Evolutionary conservation across 1,140 invertebrate genomes (phyloP), one percentile per base, ranked within the genome.

Genomic region (Drosophila orosa): DNA sequence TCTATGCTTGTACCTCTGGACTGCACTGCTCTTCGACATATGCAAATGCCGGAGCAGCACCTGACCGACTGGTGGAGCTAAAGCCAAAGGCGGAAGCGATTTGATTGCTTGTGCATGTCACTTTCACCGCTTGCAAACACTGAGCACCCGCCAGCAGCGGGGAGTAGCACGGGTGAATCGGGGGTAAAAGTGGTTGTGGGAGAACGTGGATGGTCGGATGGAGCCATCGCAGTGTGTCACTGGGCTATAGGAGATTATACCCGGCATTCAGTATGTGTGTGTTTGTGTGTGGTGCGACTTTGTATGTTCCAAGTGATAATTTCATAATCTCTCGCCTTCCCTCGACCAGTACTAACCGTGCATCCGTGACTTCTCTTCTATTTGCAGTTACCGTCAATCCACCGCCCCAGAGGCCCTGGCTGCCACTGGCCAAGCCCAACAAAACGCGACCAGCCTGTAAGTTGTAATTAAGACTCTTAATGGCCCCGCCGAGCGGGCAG

Each of bases 361-460:
- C 40, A 48, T 86, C 74, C 65, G 65, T 24, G 17, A 52, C 48
- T 52, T 75, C 90, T 92, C 92, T 92, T 92, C 39, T 65, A 39
- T 92, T 97, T 96, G 75, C 95, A 98, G 98, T 98, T 90, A 97
- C 96, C 87, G 95, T 96, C 74, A 95, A 96, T 79, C 94, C 95
- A 91, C 97, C 98, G 62, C 97, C 97, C 48, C 96, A 97, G 90
- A 94, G 98, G 92, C 97, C 97, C 91, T 99, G 98, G 98, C 97
- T 98, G 90, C 96, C 96, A 52, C 93, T 98, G 80, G 96, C 96
- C 47, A 95, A 97, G 92, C 96, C 97, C 44, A 96, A 97, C 89
- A 95, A 95, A 93, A 95, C 94, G 84, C 95, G 96, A 93, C 96
- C 97, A 77, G 95, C 96, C 87, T 97, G 96, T 97, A 93, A 97